Base-by-base conservation (phyloP, 1,140 invertebrate genomes). In the Drosophila sp. region DNA sequence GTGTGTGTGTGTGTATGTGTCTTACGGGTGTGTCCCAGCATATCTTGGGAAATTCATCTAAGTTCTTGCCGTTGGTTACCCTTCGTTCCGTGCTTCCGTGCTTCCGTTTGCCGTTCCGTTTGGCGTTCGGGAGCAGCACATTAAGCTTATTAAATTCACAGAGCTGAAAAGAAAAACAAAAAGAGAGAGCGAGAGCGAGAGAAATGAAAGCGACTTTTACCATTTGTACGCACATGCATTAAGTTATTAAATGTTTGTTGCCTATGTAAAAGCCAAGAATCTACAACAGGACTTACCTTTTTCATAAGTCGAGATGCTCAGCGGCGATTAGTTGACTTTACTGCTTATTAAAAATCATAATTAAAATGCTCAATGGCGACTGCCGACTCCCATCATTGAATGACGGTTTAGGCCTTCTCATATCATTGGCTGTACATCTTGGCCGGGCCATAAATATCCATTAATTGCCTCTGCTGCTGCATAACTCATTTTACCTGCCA, bases 41-140 rank as follows among this genome's bases (percentile, higher is more conserved):
- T 86, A 86, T 86, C 82, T 86, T 87, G 82, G 82, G 82, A 82
- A 86, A 86, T 86, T 86, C 82, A 86, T 86, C 82, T 86, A 87
- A 87, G 78, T 87, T 86, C 66, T 46, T 74, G 62, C 63, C 72
- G 57, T 36, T 74, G 32, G 62, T 46, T 59, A 43, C 27, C 54
- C 40, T 56, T 9, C 27, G 14, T 34, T 56, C 8, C 29, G 38
- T n/a, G n/a, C n/a, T n/a, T n/a, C 21, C 27, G 18, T 7, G 16
- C n/a, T 25, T 25, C 18, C 18, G 21, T 21, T 21, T 4, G 21
- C 21, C 29, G 14, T 51, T 51, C 16, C 9, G 27, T 14, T 45
- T 50, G 13, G 7, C 43, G 21, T 56, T 65, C 18, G 18, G 61
- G 51, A 76, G 81, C 78, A 86, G 56, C 59, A 77, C 81, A 86